phyloP scores from a whole-genome alignment of 2,888 invertebrate genomes.

The Apotomis capreana region DNA sequence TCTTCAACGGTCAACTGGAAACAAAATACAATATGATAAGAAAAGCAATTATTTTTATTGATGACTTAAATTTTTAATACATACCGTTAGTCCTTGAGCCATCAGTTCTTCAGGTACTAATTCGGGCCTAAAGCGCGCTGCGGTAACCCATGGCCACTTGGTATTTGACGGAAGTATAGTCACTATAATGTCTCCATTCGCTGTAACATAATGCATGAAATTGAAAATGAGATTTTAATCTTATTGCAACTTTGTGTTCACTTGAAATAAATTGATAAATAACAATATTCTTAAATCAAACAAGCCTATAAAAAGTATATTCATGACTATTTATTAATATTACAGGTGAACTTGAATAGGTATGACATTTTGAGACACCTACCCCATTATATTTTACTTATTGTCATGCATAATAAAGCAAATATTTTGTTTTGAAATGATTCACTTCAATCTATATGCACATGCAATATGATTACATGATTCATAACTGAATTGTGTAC shows the following conservation, averaged over 20 bases:
- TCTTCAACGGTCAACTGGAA: slow-evolving; percentile 96
- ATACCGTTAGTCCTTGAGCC: slow-evolving; percentile 95
- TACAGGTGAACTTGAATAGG: too few species aligned
- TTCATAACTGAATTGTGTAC: background rate
- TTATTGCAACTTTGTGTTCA: too few species aligned
- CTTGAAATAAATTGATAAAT: too few species aligned
- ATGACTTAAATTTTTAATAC: slow-evolving; percentile 50
- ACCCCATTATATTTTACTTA: too few species aligned
- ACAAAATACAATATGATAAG: slow-evolving; percentile 37
- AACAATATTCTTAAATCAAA: too few species aligned
- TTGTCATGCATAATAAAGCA: too few species aligned
- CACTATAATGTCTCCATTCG: slow-evolving; percentile 96
- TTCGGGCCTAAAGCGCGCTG: slow-evolving; percentile 95
- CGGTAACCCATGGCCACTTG: slow-evolving; percentile 95
- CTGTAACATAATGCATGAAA: slow-evolving; percentile 69
- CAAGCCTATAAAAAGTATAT: too few species aligned
- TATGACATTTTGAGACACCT: too few species aligned
- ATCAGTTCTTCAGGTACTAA: slow-evolving; percentile 96
- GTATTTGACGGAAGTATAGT: slow-evolving; percentile 94
- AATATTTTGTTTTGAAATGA: slow-evolving; percentile 4
- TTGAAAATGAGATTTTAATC: slow-evolving; percentile 31
- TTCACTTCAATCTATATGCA: background rate
- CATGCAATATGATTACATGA: background rate
- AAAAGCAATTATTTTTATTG: background rate
- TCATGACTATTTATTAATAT: too few species aligned